A percentile compares a stretch with the other conserved stretches of the same genome.
Evolutionary conservation across 2,113 vertebrate species (phyloP).

Genomic region (Fregetta grallaria): DNA sequence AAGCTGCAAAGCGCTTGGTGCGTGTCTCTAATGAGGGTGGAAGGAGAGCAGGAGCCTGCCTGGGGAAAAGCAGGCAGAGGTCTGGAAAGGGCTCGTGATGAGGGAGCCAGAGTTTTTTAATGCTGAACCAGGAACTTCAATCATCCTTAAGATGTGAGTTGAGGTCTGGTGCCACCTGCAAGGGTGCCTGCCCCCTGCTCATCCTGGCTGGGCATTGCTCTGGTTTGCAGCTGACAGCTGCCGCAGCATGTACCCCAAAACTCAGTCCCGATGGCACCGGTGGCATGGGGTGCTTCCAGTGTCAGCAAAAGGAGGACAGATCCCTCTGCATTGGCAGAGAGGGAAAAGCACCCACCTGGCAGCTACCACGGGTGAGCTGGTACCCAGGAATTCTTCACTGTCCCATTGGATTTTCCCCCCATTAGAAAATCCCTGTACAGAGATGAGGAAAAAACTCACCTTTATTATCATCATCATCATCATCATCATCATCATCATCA

Average conservation of each 20-base stretch:
- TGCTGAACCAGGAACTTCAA: background rate
- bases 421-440: background rate
- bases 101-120: background rate
- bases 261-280: rapidly evolving
- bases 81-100: background rate
- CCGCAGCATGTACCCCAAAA: rapidly evolving
- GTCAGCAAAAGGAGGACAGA: background rate
- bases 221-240: background rate
- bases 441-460: background rate
- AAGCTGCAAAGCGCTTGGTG: rapidly evolving
- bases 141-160: background rate
- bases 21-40: background rate
- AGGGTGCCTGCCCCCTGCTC: background rate
- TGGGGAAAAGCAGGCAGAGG: background rate
- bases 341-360: background rate
- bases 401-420: background rate
- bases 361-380: rapidly evolving
- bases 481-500: rapidly evolving
- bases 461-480: background rate
- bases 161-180: background rate
- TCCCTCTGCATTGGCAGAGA: rapidly evolving
- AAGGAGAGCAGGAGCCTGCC: background rate
- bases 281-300: rapidly evolving
- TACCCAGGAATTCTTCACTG: rapidly evolving
- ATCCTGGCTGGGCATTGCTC: background rate